Percentiles rank a stretch among this genome's conserved stretches.
Conservation (phyloP, 2,113 vertebrate genomes). For the Centropristis striata region DNA sequence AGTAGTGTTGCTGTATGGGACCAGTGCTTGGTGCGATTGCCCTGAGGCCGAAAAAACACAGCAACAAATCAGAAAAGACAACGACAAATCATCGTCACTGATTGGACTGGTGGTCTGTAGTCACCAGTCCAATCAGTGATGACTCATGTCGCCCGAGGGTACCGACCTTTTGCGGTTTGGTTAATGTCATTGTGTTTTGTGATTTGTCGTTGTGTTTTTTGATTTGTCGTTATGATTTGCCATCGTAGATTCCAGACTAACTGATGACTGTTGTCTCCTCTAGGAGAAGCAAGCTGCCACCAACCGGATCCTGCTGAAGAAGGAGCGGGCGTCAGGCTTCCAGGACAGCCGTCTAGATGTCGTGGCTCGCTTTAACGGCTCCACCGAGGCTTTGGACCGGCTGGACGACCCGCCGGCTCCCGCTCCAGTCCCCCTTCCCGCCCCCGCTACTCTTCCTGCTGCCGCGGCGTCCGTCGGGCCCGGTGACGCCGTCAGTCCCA, state of each 20-base stretch:
- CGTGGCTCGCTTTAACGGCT: slow-evolving; percentile 96
- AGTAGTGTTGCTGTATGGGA: too few relatives aligned
- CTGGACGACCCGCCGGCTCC: slow-evolving; percentile 86
- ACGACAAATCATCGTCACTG: too few relatives aligned
- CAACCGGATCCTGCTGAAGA: slow-evolving; percentile 92
- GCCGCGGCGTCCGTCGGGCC: slow-evolving; percentile 53
- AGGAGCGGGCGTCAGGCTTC: slow-evolving; percentile 93
- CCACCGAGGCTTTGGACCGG: slow-evolving; percentile 95
- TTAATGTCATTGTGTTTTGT: too few relatives aligned
- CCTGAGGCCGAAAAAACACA: too few relatives aligned
- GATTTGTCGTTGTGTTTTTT: too few relatives aligned
- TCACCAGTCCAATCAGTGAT: too few relatives aligned
- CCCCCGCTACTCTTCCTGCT: slow-evolving; percentile 72
- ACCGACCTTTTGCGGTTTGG: too few relatives aligned
- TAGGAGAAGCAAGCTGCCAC: slow-evolving; percentile 93
- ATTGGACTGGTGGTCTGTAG: too few relatives aligned
- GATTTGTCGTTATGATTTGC: too few relatives aligned
- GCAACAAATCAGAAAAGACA: too few relatives aligned
- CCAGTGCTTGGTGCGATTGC: too few relatives aligned
- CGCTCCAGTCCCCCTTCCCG: slow-evolving; percentile 48
- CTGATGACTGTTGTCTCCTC: background rate
- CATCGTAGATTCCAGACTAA: background rate
- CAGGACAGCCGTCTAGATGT: slow-evolving; percentile 97
- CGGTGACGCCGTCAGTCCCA: slow-evolving; percentile 93
- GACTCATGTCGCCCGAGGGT: too few relatives aligned